Conservation (phyloP, 2,113 vertebrate species). For the Kobus ellipsiprymnus region DNA sequence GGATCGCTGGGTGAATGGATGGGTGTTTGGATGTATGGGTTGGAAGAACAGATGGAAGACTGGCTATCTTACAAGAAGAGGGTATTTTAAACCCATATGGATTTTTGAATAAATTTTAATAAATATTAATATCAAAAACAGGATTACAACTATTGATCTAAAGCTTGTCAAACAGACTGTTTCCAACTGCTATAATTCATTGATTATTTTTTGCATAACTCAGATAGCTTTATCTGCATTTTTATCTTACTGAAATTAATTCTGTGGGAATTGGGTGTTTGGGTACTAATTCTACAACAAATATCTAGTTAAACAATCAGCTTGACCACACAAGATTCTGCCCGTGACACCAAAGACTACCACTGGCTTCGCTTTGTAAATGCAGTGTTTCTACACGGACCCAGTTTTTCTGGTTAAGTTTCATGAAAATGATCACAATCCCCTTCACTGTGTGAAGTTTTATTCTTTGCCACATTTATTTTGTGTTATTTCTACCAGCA, state of each 20-base stretch:
- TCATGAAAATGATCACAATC: neutral
- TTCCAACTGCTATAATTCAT: neutral
- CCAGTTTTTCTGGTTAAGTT: neutral
- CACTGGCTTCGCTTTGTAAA: neutral
- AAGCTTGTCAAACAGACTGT: neutral
- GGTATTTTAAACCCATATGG: neutral
- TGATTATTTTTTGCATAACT: neutral
- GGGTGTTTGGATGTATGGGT: neutral
- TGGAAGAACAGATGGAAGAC: neutral
- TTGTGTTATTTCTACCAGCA: conserved; percentile 34
- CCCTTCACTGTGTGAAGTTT: neutral
- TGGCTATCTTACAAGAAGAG: neutral
- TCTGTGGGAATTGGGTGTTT: neutral
- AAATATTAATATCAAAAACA: neutral
- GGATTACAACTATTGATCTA: neutral
- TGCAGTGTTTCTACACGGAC: neutral
- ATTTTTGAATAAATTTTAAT: neutral
- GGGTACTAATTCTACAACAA: neutral
- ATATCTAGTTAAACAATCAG: neutral
- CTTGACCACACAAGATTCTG: neutral
- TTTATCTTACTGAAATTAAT: neutral
- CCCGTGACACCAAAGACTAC: neutral
- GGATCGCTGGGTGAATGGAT: accelerated
- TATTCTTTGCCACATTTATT: neutral
- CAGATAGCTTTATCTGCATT: neutral